Conservation (phyloP, 1,140 invertebrate genomes). For the Onthophagus taurus region DNA sequence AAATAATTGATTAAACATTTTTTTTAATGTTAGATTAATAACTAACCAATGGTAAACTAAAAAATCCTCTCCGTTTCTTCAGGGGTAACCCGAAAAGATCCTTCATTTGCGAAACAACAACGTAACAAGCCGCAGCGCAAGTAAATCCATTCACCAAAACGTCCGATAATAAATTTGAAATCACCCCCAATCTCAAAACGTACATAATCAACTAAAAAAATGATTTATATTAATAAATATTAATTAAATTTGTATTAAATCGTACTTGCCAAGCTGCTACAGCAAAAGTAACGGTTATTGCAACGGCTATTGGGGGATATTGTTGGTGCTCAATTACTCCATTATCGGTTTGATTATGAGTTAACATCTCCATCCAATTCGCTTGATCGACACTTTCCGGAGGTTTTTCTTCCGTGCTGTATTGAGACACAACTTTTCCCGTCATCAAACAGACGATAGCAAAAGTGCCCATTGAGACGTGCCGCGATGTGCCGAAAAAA, state of each 20-base stretch:
- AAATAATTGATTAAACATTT: constrained; percentile 4
- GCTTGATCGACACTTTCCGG: constrained; percentile 13
- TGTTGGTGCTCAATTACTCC: neutral
- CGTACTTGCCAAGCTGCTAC: constrained; percentile 62
- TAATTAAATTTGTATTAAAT: neutral
- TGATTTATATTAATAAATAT: constrained; percentile 1
- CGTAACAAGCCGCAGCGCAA: constrained; percentile 81
- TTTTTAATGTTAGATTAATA: constrained; percentile 7
- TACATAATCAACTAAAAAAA: constrained; percentile 66
- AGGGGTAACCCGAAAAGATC: constrained; percentile 71
- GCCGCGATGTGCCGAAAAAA: constrained; percentile 82
- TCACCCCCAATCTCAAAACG: constrained; percentile 67
- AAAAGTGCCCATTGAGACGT: constrained; percentile 87
- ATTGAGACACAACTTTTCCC: constrained; percentile 58
- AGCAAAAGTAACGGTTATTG: constrained; percentile 54
- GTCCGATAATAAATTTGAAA: constrained; percentile 78
- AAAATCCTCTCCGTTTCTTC: constrained; percentile 53
- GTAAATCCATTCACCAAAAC: constrained; percentile 87
- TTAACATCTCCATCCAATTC: neutral
- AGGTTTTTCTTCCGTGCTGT: constrained; percentile 21
- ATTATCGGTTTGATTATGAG: too few relatives aligned
- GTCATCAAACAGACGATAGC: constrained; percentile 83
- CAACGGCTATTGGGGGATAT: constrained; percentile 51
- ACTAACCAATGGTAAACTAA: constrained; percentile 59
- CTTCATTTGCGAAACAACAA: constrained; percentile 80